A percentile compares a stretch with the other conserved stretches of the same genome.
phyloP scores from a whole-genome alignment of 2,888 invertebrate species.

The Luffia ferchaultella region DNA sequence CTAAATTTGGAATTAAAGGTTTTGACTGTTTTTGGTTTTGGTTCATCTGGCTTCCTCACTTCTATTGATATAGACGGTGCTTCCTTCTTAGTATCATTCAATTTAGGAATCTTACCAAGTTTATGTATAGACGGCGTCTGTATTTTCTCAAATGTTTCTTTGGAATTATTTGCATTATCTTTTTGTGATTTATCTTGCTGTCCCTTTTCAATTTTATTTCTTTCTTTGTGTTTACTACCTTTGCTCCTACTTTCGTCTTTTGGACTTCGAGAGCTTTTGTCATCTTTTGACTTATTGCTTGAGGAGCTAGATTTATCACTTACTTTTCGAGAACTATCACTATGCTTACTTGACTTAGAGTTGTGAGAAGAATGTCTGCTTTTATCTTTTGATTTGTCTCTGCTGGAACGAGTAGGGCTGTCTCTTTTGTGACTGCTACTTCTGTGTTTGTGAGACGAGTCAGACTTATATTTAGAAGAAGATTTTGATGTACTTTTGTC shows the following conservation, averaged over 20 bases:
- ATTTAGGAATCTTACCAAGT: conserved; percentile 81
- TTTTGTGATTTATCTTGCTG: conserved; percentile 29
- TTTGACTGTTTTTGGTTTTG: conserved; percentile 90
- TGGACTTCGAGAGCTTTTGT: conserved; percentile 12
- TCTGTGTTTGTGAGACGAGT: conserved; percentile 37
- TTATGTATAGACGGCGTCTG: conserved; percentile 75
- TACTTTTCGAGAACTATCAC: conserved; percentile 46
- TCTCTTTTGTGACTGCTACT: conserved; percentile 34
- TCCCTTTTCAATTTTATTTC: conserved; percentile 20
- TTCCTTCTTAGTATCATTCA: conserved; percentile 67
- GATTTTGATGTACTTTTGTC: conserved; percentile 27
- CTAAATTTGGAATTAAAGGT: conserved; percentile 91
- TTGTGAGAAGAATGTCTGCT: conserved; percentile 47
- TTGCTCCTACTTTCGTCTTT: conserved; percentile 15
- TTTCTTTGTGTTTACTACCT: conserved; percentile 19
- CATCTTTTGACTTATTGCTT: conserved; percentile 30
- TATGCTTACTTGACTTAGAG: conserved; percentile 36
- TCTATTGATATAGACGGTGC: conserved; percentile 85
- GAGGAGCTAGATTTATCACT: conserved; percentile 42
- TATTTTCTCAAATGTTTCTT: conserved; percentile 73
- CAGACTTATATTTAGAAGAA: conserved; percentile 25
- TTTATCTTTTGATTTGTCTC: conserved; percentile 58
- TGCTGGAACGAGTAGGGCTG: conserved; percentile 39
- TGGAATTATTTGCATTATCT: conserved; percentile 48
- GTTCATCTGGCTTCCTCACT: conserved; percentile 74